Evolutionary conservation across 2,888 invertebrate genomes (phyloP).

Genomic region (Volucella inflata): DNA sequence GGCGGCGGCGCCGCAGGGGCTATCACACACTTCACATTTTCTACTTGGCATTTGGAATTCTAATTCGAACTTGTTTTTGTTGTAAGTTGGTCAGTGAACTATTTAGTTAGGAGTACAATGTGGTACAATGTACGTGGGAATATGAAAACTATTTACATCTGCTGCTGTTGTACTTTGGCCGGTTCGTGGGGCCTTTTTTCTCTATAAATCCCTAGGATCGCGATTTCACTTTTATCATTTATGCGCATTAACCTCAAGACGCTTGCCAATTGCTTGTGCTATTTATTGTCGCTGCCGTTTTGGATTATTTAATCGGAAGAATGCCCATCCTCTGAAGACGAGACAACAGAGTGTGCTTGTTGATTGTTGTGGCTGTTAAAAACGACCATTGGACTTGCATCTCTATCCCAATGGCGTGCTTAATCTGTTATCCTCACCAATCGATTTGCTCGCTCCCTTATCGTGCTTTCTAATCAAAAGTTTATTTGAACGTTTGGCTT

Average conservation of each 20-base stretch:
- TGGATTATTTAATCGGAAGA: constrained; percentile 44
- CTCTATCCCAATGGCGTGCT: not conserved
- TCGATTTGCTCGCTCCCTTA: no score
- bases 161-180: constrained; percentile 20
- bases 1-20: not conserved
- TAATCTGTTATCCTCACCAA: not conserved
- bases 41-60: constrained; percentile 41
- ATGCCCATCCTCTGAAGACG: constrained; percentile 18
- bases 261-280: constrained; percentile 38
- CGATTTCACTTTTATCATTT: constrained; percentile 59
- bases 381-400: constrained; percentile 56
- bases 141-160: constrained; percentile 40
- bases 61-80: constrained; percentile 1
- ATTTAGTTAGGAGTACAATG: constrained; percentile 18
- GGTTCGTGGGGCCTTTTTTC: not conserved
- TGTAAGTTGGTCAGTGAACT: no score
- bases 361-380: constrained; percentile 10
- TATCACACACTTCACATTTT: not conserved
- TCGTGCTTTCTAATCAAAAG: no score
- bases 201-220: not conserved
- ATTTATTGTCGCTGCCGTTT: constrained; percentile 22
- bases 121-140: not conserved
- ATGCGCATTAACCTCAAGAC: constrained; percentile 46
- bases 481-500: no score
- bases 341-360: constrained; percentile 31